phyloP scores from a whole-genome alignment of 2,113 vertebrate species.

The Eira barbara region DNA sequence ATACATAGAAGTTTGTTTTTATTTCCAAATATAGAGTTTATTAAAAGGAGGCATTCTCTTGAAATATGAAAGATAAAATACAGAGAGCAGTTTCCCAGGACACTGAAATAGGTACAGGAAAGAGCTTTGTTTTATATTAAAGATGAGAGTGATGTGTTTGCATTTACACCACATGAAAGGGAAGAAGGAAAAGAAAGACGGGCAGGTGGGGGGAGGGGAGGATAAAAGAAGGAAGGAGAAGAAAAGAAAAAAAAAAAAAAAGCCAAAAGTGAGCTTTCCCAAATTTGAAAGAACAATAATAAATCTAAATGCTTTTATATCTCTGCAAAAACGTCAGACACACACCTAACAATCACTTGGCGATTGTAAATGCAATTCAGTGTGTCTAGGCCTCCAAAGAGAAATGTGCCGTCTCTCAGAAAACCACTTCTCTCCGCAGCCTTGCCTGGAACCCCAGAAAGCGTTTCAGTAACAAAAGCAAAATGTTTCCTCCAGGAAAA shows the following conservation, averaged over 20 bases:
- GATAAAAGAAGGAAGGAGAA: background rate
- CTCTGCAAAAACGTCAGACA: background rate
- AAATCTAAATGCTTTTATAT: background rate
- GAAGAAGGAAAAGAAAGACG: background rate
- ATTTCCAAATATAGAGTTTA: background rate
- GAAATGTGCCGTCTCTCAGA: background rate
- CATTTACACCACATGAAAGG: background rate
- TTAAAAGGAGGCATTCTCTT: background rate
- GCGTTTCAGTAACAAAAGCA: background rate
- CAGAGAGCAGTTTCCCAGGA: background rate
- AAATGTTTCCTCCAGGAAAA: background rate
- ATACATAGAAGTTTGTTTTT: background rate
- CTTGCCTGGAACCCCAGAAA: background rate
- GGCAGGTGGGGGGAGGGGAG: fast-evolving
- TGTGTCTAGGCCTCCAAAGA: background rate
- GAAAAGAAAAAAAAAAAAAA: background rate
- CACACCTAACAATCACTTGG: background rate
- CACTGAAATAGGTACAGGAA: background rate
- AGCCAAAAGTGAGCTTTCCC: background rate
- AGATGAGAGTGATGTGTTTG: background rate
- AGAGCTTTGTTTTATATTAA: background rate
- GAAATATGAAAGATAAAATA: background rate
- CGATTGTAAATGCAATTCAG: background rate
- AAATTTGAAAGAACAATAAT: background rate
- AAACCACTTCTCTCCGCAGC: background rate